Evolutionary conservation across 2,797 vertebrate species (phyloP).

Genomic region (Trachurus trachurus): DNA sequence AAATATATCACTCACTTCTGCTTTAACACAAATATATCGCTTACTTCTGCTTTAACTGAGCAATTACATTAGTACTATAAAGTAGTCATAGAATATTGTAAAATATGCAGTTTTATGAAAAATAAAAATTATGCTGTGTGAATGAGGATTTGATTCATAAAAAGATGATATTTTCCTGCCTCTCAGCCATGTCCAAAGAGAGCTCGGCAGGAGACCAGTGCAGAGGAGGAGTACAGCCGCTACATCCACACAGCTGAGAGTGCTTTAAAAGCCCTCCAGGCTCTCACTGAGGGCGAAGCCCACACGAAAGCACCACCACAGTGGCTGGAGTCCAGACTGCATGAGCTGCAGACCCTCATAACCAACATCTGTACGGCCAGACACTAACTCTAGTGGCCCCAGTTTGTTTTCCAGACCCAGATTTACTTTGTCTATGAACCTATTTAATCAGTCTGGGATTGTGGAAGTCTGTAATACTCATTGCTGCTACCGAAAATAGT

Average conservation of each 20-base stretch:
- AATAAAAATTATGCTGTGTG: neutral
- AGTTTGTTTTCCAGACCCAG: neutral
- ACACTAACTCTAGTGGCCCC: constrained; percentile 27
- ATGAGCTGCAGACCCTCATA: constrained; percentile 84
- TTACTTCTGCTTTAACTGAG: no score
- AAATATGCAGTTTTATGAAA: neutral
- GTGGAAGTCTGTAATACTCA: neutral
- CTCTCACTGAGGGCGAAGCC: constrained; percentile 62
- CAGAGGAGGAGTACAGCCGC: constrained; percentile 87
- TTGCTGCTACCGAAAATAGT: constrained; percentile 29
- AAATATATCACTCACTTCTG: no score
- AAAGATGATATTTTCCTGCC: neutral
- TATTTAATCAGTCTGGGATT: constrained; percentile 1
- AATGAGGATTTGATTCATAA: neutral
- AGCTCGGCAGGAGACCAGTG: constrained; percentile 81
- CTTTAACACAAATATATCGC: no score
- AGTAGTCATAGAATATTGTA: neutral
- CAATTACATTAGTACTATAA: neutral
- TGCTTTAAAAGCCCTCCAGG: constrained; percentile 87
- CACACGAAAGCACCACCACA: constrained; percentile 54
- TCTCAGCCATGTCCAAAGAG: constrained; percentile 89
- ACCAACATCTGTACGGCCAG: constrained; percentile 63
- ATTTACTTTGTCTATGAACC: constrained; percentile 8
- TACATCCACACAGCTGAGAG: constrained; percentile 86
- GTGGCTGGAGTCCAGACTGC: constrained; percentile 88